Evolutionary conservation across 2,797 vertebrate genomes (phyloP).

Genomic region (Coregonus ussuriensis): DNA sequence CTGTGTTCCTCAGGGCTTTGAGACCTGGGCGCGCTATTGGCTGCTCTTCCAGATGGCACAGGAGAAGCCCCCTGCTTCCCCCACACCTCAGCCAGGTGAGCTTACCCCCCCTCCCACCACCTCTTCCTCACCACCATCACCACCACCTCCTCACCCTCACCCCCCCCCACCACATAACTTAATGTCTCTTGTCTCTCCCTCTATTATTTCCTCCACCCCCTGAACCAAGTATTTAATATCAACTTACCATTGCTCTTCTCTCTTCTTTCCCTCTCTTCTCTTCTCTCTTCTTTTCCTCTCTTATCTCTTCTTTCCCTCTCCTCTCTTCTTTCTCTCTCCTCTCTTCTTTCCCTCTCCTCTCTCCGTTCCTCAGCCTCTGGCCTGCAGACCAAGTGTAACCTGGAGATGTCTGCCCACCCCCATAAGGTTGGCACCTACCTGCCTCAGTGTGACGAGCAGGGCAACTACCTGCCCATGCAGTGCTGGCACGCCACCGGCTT

Average conservation of each 20-base stretch:
- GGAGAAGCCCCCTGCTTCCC: constrained; percentile 51
- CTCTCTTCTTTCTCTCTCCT: background rate
- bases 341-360: background rate
- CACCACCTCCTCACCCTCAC: background rate
- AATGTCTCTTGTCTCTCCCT: too few relatives aligned
- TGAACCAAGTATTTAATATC: background rate
- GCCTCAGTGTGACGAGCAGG: constrained; percentile 85
- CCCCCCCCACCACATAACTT: too few relatives aligned
- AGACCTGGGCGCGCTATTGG: constrained; percentile 87
- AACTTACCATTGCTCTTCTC: background rate
- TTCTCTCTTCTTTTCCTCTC: too few relatives aligned
- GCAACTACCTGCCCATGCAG: constrained; percentile 84
- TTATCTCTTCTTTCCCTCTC: too few relatives aligned
- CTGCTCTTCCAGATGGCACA: constrained; percentile 86
- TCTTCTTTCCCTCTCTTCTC: too few relatives aligned
- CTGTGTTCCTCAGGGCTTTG: constrained; percentile 73
- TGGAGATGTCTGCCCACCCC: constrained; percentile 46
- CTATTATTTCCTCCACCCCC: too few relatives aligned
- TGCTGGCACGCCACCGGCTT: constrained; percentile 83
- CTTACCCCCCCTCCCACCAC: background rate
- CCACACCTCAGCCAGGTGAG: constrained; percentile 56
- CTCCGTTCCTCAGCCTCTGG: constrained; percentile 27
- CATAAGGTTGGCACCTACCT: constrained; percentile 70
- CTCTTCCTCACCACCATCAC: background rate
- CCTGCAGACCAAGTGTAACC: constrained; percentile 79